Percentiles rank a stretch among this genome's conserved stretches.
These are phyloP conservation scores for Deilephila porcellus DNA, from an alignment of 2,888 invertebrate species.

Conservation along the genomic window DNA sequence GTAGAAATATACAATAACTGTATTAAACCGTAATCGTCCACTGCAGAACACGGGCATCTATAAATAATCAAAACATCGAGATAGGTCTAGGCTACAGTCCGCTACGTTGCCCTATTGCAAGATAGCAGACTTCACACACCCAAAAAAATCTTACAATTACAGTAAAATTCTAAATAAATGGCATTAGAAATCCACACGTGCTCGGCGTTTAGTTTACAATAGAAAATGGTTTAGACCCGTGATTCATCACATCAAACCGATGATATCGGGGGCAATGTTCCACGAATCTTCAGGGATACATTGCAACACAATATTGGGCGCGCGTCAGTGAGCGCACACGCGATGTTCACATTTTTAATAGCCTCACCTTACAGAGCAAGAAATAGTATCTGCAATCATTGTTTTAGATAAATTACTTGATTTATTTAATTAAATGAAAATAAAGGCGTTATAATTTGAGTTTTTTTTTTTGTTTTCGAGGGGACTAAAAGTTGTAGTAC, in stretches of 20 bases:
- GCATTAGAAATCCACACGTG: slow-evolving; percentile 14
- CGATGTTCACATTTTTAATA: slow-evolving; percentile 46
- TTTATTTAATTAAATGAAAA: no score
- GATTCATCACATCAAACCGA: slow-evolving; percentile 15
- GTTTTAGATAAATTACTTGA: no score
- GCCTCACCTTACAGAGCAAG: not conserved
- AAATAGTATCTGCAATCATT: not conserved
- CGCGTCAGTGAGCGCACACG: slow-evolving; percentile 47
- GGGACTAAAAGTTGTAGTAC: not conserved
- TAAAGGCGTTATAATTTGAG: no score
- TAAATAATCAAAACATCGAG: no score
- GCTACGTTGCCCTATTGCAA: no score
- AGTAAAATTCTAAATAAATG: not conserved
- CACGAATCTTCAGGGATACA: slow-evolving; percentile 24
- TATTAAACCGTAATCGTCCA: no score
- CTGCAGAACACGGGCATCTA: no score
- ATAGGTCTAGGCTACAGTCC: no score
- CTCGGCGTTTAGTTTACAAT: slow-evolving; percentile 12
- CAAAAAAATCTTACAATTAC: not conserved
- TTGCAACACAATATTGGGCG: slow-evolving; percentile 26
- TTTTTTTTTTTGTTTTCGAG: no score
- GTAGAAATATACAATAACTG: no score
- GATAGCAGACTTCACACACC: not conserved
- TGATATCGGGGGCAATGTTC: slow-evolving; percentile 28
- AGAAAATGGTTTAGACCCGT: slow-evolving; percentile 23